Conservation (phyloP, 2,113 vertebrate genomes). For the Reinhardtius hippoglossoides region DNA sequence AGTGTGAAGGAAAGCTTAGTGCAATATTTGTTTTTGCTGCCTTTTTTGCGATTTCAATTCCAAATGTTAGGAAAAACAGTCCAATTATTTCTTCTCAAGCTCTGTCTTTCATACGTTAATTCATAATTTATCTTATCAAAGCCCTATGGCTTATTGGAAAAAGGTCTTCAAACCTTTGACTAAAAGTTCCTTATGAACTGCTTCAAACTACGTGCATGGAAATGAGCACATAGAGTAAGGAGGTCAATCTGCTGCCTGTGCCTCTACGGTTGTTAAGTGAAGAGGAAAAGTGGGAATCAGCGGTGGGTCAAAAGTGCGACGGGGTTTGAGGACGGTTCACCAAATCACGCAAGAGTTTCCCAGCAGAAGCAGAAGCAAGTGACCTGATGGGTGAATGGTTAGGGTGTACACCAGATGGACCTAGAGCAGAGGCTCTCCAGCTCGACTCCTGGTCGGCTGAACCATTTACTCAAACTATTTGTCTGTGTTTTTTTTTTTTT, state of each 20-base stretch:
- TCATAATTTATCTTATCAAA: constrained; percentile 27
- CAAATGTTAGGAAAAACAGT: constrained; percentile 1
- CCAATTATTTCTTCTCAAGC: constrained; percentile 45
- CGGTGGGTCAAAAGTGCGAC: neutral
- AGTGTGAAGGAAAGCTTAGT: neutral
- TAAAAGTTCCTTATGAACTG: neutral
- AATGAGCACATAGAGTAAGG: neutral
- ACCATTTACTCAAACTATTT: neutral
- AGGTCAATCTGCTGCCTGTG: neutral
- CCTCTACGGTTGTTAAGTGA: constrained; percentile 16
- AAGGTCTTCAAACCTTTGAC: neutral
- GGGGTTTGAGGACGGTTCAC: constrained; percentile 11
- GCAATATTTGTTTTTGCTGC: neutral
- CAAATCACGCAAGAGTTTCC: neutral
- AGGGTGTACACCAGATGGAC: neutral
- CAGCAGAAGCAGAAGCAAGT: neutral
- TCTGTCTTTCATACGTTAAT: constrained; percentile 44
- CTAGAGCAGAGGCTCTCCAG: neutral
- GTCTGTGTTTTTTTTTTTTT: neutral
- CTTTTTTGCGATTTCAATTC: constrained; percentile 14
- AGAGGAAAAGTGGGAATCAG: constrained; percentile 1
- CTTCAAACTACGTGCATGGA: too few relatives aligned
- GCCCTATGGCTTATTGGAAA: neutral
- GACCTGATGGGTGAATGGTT: too few relatives aligned
- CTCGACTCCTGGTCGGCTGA: neutral